Evolutionary conservation across 2,797 vertebrate species (phyloP).

Genomic region (Anguilla marmorata): DNA sequence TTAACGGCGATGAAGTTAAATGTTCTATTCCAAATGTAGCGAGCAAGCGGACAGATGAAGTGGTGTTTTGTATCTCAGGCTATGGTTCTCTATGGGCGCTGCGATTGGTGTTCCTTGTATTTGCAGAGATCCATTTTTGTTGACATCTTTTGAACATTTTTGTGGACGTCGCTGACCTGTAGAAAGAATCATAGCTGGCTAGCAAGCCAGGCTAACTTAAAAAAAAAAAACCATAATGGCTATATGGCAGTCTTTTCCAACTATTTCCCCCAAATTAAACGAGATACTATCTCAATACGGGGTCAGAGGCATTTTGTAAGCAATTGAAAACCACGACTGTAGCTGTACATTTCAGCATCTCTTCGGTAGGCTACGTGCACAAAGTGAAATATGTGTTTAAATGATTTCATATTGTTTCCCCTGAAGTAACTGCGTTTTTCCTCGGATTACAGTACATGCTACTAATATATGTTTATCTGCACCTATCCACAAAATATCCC

Average conservation of each 20-base stretch:
- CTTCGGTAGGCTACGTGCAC: not conserved
- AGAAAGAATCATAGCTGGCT: constrained; percentile 2
- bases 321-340: not conserved
- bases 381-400: not conserved
- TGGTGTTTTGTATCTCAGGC: not conserved
- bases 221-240: not conserved
- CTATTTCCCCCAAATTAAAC: not conserved
- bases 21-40: constrained; percentile 10
- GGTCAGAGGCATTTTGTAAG: not conserved
- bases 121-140: constrained; percentile 27
- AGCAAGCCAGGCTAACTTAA: not conserved
- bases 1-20: constrained; percentile 23
- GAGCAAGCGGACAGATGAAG: constrained; percentile 20
- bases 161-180: constrained; percentile 31
- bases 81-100: not conserved
- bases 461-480: too few species aligned
- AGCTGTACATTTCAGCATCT: not conserved
- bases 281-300: not conserved
- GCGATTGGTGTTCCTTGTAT: not conserved
- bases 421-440: not conserved
- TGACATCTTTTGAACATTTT: constrained; percentile 29
- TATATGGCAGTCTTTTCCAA: constrained; percentile 21
- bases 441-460: not conserved
- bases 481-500: not conserved
- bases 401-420: not conserved